phyloP scores from a whole-genome alignment of 2,888 invertebrate species.

The Galerucella calmariensis region DNA sequence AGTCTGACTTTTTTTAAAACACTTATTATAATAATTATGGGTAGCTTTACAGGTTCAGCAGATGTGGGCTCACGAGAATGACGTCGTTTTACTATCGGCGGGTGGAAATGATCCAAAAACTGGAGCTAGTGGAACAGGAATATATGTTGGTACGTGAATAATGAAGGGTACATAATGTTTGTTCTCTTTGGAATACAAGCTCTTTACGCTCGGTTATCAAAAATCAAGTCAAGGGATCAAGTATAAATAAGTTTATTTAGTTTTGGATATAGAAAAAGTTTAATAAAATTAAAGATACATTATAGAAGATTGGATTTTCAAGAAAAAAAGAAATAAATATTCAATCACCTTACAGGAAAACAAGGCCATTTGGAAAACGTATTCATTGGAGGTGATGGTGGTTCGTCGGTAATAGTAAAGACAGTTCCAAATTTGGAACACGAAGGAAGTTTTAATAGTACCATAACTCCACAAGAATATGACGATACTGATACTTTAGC shows the following conservation, averaged over 20 bases:
- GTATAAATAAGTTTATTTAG: too few relatives aligned
- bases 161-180: not conserved
- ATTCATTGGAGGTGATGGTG: conserved; percentile 42
- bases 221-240: too few relatives aligned
- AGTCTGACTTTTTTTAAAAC: too few relatives aligned
- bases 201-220: too few relatives aligned
- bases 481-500: conserved; percentile 51
- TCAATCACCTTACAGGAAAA: not conserved
- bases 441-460: conserved; percentile 19
- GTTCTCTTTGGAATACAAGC: not conserved
- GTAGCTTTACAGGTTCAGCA: conserved; percentile 75
- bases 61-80: conserved; percentile 74
- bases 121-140: conserved; percentile 80
- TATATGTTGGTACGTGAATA: conserved; percentile 68
- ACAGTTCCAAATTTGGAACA: conserved; percentile 37
- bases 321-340: too few relatives aligned
- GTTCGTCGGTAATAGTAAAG: conserved; percentile 43
- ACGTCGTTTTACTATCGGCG: conserved; percentile 77
- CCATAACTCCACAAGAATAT: not conserved
- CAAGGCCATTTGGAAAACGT: conserved; percentile 45
- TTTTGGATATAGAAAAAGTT: too few relatives aligned
- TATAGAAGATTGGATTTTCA: too few relatives aligned
- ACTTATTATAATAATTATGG: not conserved
- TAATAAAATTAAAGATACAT: too few relatives aligned
- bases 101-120: conserved; percentile 73